phyloP scores from a whole-genome alignment of 2,888 invertebrate genomes.

The Sthenelais limicola region DNA sequence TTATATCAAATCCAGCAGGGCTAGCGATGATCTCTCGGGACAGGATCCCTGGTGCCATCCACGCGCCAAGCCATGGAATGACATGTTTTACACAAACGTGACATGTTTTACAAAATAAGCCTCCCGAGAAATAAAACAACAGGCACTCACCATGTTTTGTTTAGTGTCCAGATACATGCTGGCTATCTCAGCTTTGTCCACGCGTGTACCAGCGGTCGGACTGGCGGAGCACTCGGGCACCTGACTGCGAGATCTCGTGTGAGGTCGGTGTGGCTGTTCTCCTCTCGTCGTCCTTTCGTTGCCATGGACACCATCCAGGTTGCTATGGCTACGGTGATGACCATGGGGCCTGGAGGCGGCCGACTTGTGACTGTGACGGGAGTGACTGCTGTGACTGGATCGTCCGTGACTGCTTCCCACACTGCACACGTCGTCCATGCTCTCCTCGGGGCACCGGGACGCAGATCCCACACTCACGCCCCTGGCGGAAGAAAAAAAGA shows the following conservation, averaged over 20 bases:
- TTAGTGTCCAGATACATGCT: slow-evolving; percentile 36
- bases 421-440: slow-evolving; percentile 23
- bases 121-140: too few relatives aligned
- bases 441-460: not conserved
- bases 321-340: not conserved
- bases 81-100: too few relatives aligned
- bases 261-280: not conserved
- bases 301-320: slow-evolving; percentile 8
- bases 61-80: too few relatives aligned
- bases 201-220: too few relatives aligned
- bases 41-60: too few relatives aligned
- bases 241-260: not conserved
- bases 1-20: too few relatives aligned
- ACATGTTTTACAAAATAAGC: too few relatives aligned
- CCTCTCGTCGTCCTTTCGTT: not conserved
- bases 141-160: slow-evolving; percentile 29
- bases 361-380: slow-evolving; percentile 23
- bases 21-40: too few relatives aligned
- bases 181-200: slow-evolving; percentile 30
- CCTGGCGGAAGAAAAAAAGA: too few relatives aligned
- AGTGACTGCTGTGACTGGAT: slow-evolving; percentile 6
- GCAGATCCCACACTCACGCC: too few relatives aligned
- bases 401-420: slow-evolving; percentile 12
- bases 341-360: not conserved
- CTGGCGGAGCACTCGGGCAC: not conserved